A percentile compares a stretch with the other conserved stretches of the same genome.
Evolutionary conservation across 2,113 vertebrate genomes (phyloP).

Genomic region (Eolophus roseicapilla): DNA sequence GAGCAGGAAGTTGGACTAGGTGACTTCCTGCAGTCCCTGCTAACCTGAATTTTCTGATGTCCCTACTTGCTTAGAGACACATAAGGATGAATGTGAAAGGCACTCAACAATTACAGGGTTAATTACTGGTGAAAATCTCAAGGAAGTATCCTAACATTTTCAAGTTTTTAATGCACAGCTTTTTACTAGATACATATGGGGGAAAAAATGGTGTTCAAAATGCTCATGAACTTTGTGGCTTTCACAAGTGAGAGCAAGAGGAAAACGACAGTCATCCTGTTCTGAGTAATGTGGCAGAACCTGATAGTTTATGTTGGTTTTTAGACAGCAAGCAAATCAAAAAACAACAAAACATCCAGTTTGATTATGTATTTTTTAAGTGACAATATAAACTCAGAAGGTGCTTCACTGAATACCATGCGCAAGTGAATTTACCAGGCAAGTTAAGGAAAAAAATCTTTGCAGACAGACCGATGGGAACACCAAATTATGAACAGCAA

Average conservation of each 20-base stretch:
- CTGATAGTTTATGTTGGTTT: not conserved
- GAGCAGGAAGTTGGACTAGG: not conserved
- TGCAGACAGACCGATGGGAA: not conserved
- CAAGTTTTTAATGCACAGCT: not conserved
- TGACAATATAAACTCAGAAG: not conserved
- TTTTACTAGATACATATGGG: not conserved
- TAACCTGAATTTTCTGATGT: not conserved
- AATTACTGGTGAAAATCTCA: not conserved
- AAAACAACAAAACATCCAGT: not conserved
- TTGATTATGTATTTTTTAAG: not conserved
- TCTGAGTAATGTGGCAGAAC: not conserved
- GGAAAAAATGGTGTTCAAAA: not conserved
- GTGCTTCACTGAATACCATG: not conserved
- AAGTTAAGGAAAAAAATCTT: not conserved
- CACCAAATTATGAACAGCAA: not conserved
- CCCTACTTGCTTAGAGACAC: not conserved
- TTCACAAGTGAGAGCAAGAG: not conserved
- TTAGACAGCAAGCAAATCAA: not conserved
- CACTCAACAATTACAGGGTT: not conserved
- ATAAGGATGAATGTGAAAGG: not conserved
- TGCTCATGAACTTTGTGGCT: not conserved
- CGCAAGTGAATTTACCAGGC: not conserved
- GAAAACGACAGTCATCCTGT: not conserved
- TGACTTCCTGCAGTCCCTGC: not conserved
- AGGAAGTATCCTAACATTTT: not conserved